Percentiles rank a stretch among this genome's conserved stretches.
Conservation (phyloP, 2,888 invertebrate genomes). For the Allygus modestus region DNA sequence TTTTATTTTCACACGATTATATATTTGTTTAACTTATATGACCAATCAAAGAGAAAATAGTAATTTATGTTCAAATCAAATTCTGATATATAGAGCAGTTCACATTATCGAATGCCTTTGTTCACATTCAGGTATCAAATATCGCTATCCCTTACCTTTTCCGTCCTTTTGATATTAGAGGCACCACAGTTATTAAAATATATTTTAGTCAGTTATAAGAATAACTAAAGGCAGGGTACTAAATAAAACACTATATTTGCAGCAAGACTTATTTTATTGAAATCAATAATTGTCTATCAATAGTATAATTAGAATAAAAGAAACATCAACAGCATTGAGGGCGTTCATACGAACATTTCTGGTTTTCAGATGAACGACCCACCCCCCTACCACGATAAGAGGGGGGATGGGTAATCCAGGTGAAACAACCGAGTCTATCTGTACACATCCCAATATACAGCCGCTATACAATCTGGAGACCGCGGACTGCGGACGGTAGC, state of each 20-base stretch:
- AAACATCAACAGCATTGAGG: conserved; percentile 69
- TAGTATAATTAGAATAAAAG: conserved; percentile 70
- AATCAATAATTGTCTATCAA: conserved; percentile 70
- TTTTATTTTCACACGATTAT: no score
- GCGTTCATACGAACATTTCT: conserved; percentile 62
- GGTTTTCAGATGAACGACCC: conserved; percentile 1
- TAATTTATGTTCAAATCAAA: no score
- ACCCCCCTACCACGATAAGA: background rate
- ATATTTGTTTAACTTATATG: no score
- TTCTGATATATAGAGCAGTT: no score
- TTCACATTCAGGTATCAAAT: no score
- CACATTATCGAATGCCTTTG: no score
- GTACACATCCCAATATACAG: conserved; percentile 56
- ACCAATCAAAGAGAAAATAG: no score
- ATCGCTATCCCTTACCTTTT: no score
- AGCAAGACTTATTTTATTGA: conserved; percentile 70
- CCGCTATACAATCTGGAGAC: conserved; percentile 33
- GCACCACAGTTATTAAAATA: no score
- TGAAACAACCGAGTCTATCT: conserved; percentile 62
- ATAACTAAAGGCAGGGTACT: background rate
- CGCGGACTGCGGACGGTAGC: background rate
- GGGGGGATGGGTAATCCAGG: background rate
- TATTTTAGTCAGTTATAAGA: no score
- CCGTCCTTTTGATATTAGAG: no score
- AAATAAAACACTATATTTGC: conserved; percentile 61